Percentiles rank a stretch among this genome's conserved stretches.
Conservation (phyloP, 2,888 invertebrate species). For the Ophonus ardosiacus region DNA sequence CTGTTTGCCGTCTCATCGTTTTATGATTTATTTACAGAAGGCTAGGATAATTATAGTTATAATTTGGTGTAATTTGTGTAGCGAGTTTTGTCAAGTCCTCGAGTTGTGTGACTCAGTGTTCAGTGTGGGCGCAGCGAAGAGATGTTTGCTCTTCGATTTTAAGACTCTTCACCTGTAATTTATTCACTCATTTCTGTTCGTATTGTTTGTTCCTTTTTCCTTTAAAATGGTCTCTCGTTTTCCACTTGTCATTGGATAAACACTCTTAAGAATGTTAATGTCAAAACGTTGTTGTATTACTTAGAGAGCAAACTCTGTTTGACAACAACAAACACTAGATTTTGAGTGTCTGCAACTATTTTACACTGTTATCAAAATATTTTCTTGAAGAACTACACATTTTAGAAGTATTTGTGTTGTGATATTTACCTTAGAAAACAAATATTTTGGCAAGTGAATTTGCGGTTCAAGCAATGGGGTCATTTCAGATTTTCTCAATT, state of each 20-base stretch:
- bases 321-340: conserved; percentile 51
- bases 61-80: conserved; percentile 22
- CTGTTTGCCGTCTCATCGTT: not conserved
- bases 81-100: not conserved
- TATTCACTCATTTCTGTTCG: conserved; percentile 56
- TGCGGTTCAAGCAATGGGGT: too few species aligned
- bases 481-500: too few species aligned
- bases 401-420: not conserved
- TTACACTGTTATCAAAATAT: conserved; percentile 31
- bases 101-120: not conserved
- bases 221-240: conserved; percentile 51
- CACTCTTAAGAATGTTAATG: conserved; percentile 61
- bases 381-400: not conserved
- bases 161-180: conserved; percentile 59
- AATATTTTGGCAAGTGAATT: not conserved
- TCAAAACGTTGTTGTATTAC: conserved; percentile 55
- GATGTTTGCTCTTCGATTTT: conserved; percentile 47
- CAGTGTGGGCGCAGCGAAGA: conserved; percentile 24
- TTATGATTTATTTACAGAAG: not conserved
- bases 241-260: conserved; percentile 57
- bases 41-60: conserved; percentile 6
- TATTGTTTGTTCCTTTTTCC: conserved; percentile 49
- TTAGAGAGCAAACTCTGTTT: conserved; percentile 55
- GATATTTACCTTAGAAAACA: not conserved
- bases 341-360: conserved; percentile 28